Evolutionary conservation across 2,113 vertebrate species (phyloP).

Genomic region (Oceanites oceanicus): DNA sequence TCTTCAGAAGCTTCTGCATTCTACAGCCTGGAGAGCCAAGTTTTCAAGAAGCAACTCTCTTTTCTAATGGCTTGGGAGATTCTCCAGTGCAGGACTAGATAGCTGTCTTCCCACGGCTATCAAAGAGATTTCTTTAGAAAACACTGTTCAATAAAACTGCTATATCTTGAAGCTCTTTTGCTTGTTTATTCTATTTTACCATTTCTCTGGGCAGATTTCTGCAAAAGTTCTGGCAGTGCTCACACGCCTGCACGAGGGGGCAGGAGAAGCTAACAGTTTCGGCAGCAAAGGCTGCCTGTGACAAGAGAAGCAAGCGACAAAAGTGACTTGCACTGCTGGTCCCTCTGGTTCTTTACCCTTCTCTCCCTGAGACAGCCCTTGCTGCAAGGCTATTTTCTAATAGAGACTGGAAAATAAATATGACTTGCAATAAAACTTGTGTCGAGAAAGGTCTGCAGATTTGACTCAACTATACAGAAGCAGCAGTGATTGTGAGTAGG

Average conservation of each 20-base stretch:
- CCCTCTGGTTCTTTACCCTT: background rate
- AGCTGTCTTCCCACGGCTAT: background rate
- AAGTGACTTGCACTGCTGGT: background rate
- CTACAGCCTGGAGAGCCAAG: background rate
- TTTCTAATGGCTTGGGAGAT: background rate
- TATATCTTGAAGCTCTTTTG: background rate
- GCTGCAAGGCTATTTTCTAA: background rate
- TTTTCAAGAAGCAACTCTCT: background rate
- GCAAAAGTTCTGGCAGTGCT: constrained; percentile 46
- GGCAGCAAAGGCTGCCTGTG: background rate
- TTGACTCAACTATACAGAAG: background rate
- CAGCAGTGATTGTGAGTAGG: background rate
- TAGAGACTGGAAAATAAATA: constrained; percentile 1
- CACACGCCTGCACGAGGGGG: constrained; percentile 72
- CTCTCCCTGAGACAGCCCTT: background rate
- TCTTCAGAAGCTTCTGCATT: background rate
- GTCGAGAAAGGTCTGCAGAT: constrained; percentile 12
- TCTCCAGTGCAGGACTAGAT: background rate
- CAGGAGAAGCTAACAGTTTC: constrained; percentile 72
- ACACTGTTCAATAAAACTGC: background rate
- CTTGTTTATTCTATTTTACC: background rate
- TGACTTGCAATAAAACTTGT: background rate
- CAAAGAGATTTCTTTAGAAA: background rate
- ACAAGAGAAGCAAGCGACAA: background rate
- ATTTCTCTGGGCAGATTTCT: background rate